phyloP scores from a whole-genome alignment of 2,113 vertebrate genomes.

The Nanorana parkeri region DNA sequence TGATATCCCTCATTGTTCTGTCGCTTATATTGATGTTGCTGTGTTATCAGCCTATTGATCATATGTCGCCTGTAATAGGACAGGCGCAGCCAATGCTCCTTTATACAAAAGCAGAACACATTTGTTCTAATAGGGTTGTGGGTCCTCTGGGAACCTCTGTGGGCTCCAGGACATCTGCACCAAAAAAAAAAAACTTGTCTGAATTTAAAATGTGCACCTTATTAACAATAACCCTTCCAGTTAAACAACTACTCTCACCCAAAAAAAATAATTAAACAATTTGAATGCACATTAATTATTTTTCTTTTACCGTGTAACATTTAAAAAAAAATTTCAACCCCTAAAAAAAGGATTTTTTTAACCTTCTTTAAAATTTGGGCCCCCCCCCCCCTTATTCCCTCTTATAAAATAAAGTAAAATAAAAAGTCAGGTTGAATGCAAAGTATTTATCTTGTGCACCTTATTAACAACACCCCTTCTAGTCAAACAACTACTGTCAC shows the following conservation, averaged over 20 bases:
- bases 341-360: too few relatives aligned
- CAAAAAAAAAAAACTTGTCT: conserved; percentile 92
- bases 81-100: conserved; percentile 98
- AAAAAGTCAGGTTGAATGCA: too few relatives aligned
- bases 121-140: conserved; percentile 99
- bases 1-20: conserved; percentile 99
- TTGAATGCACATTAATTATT: too few relatives aligned
- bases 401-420: too few relatives aligned
- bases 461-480: background rate
- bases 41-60: conserved; percentile 99
- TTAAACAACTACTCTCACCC: background rate
- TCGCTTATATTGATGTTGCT: conserved; percentile 99
- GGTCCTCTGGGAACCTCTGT: conserved; percentile 90
- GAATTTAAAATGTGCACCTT: conserved; percentile 75
- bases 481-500: background rate
- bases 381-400: too few relatives aligned
- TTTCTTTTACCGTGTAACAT: too few relatives aligned
- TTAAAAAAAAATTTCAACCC: background rate
- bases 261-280: background rate
- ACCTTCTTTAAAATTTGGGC: too few relatives aligned
- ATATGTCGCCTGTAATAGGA: conserved; percentile 99
- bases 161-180: conserved; percentile 98
- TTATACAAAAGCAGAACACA: conserved; percentile 99
- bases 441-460: conserved; percentile 53
- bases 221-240: background rate